phyloP scores from a whole-genome alignment of 1,140 invertebrate species.

The Rhizoglyphus robini region DNA sequence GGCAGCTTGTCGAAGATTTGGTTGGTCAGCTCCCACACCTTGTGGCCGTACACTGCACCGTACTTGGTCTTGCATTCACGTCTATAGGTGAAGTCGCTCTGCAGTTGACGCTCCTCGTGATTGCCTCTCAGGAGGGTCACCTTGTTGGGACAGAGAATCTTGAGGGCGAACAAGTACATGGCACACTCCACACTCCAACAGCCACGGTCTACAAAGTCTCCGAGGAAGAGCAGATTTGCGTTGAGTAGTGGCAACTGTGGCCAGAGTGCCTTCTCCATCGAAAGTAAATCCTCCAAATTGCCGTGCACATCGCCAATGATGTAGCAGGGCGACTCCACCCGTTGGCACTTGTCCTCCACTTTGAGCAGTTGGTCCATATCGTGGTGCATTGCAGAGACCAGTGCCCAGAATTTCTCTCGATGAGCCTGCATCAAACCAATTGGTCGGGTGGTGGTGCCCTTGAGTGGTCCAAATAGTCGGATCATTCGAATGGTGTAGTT shows the following conservation, averaged over 20 bases:
- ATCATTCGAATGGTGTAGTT: constrained; percentile 4
- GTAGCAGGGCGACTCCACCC: too few relatives aligned
- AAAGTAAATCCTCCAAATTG: too few relatives aligned
- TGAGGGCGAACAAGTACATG: constrained; percentile 51
- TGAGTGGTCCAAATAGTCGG: background rate
- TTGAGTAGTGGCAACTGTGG: too few relatives aligned
- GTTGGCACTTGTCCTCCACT: too few relatives aligned
- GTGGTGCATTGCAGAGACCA: background rate
- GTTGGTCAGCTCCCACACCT: too few relatives aligned
- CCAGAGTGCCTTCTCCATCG: too few relatives aligned
- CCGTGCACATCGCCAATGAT: too few relatives aligned
- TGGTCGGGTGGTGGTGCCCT: background rate
- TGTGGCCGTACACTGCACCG: constrained; percentile 47
- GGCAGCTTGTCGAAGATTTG: constrained; percentile 57
- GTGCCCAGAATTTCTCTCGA: background rate
- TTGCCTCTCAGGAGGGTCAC: constrained; percentile 47
- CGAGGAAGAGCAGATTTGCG: constrained; percentile 47
- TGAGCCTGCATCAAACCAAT: background rate
- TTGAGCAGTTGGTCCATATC: too few relatives aligned
- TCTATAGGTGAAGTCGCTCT: constrained; percentile 55
- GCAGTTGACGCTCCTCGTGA: constrained; percentile 49
- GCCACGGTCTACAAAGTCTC: constrained; percentile 53
- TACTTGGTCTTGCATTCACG: constrained; percentile 50
- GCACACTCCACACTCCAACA: too few relatives aligned
- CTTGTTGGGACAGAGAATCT: constrained; percentile 45